A percentile compares a stretch with the other conserved stretches of the same genome.
These are phyloP conservation scores for Ceratina calcarata DNA, from an alignment of 1,140 invertebrate species.

Conservation along the genomic window DNA sequence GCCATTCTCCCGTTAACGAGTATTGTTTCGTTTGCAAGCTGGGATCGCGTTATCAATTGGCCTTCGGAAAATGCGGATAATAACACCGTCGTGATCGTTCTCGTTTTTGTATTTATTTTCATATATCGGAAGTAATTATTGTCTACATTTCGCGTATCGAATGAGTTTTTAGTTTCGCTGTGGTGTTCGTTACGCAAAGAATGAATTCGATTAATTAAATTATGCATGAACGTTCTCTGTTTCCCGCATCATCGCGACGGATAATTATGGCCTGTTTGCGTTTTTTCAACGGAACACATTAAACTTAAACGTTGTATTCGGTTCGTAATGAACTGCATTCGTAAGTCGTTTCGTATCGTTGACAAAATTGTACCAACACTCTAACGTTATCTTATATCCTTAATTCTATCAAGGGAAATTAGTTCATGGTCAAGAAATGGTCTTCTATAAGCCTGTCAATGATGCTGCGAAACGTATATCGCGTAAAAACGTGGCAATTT, in stretches of 20 bases:
- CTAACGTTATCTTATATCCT: too few species aligned
- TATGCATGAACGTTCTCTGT: neutral
- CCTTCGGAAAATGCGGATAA: constrained; percentile 1
- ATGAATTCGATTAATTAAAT: constrained; percentile 11
- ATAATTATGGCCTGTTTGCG: too few species aligned
- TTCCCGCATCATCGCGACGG: neutral
- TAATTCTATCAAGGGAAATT: too few species aligned
- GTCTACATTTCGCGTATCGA: neutral
- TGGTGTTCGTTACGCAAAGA: neutral
- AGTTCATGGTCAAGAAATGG: too few species aligned
- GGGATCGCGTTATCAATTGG: constrained; percentile 6
- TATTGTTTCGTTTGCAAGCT: neutral
- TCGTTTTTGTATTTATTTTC: too few species aligned
- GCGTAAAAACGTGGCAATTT: too few species aligned
- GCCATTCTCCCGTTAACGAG: constrained; percentile 21
- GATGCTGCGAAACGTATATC: too few species aligned
- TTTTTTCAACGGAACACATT: neutral
- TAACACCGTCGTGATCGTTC: neutral
- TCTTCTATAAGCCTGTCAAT: too few species aligned
- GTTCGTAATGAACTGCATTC: neutral
- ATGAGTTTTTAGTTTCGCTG: constrained; percentile 6
- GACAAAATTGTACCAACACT: neutral
- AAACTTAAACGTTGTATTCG: neutral
- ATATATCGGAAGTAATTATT: constrained; percentile 1
- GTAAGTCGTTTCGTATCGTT: neutral